Evolutionary conservation across 2,888 invertebrate genomes (phyloP).

Genomic region (Orthosia gothica): DNA sequence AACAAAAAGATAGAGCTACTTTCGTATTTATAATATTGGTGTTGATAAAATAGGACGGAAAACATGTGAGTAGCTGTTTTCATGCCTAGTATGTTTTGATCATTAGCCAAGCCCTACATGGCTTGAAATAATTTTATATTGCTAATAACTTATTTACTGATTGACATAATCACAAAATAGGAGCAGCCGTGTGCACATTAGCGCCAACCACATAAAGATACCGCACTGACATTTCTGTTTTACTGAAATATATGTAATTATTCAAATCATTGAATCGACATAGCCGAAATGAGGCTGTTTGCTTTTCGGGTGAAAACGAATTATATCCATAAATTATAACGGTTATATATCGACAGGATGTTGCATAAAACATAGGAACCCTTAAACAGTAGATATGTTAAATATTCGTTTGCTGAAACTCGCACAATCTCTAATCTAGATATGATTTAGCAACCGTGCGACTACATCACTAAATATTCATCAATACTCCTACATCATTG

Average conservation of each 20-base stretch:
- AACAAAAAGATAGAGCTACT: no score
- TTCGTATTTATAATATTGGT: no score
- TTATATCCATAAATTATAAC: not conserved
- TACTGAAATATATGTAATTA: no score
- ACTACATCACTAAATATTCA: not conserved
- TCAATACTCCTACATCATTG: not conserved
- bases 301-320: not conserved
- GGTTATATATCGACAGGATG: not conserved
- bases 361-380: slow-evolving; percentile 13
- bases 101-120: no score
- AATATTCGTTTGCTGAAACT: not conserved
- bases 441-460: not conserved
- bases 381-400: not conserved
- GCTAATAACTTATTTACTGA: no score
- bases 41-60: no score
- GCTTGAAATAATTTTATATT: no score
- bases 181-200: slow-evolving; percentile 8
- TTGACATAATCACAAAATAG: not conserved
- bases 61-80: not conserved
- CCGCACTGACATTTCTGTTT: not conserved
- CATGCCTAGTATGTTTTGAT: not conserved
- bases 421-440: not conserved
- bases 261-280: no score
- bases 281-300: not conserved
- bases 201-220: not conserved